These are phyloP conservation scores for Metridium senile DNA, from an alignment of 92 coral and sea anemone species.

Conservation along the genomic window DNA sequence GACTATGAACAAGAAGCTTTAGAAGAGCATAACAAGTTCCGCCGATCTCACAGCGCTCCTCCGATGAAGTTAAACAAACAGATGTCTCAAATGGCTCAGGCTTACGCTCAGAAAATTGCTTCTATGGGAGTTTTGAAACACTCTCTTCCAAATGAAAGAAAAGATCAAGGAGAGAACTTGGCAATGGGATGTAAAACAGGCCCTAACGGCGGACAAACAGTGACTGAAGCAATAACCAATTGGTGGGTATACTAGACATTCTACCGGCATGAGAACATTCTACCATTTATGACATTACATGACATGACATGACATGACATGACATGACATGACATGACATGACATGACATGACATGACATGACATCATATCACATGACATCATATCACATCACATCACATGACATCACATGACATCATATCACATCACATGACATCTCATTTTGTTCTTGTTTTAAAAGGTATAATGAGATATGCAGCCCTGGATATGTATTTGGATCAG, in stretches of 20 bases:
- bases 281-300: too few relatives aligned
- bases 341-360: too few relatives aligned
- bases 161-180: constrained; percentile 73
- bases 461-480: constrained; percentile 61
- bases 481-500: constrained; percentile 39
- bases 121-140: constrained; percentile 40
- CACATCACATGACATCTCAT: too few relatives aligned
- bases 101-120: constrained; percentile 64
- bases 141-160: constrained; percentile 37
- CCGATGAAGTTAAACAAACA: constrained; percentile 56
- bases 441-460: constrained; percentile 30
- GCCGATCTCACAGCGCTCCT: constrained; percentile 60
- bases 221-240: constrained; percentile 22
- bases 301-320: too few relatives aligned
- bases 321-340: too few relatives aligned
- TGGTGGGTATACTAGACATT: constrained; percentile 30
- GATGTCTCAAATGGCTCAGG: constrained; percentile 63
- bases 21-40: constrained; percentile 61
- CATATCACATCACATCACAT: too few relatives aligned
- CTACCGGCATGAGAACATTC: neutral
- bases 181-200: constrained; percentile 54
- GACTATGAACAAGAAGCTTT: constrained; percentile 62
- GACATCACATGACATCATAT: too few relatives aligned
- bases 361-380: too few relatives aligned
- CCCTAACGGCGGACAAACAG: constrained; percentile 13